phyloP scores from a whole-genome alignment of 2,888 invertebrate genomes.

The Pterobdella sp. region DNA sequence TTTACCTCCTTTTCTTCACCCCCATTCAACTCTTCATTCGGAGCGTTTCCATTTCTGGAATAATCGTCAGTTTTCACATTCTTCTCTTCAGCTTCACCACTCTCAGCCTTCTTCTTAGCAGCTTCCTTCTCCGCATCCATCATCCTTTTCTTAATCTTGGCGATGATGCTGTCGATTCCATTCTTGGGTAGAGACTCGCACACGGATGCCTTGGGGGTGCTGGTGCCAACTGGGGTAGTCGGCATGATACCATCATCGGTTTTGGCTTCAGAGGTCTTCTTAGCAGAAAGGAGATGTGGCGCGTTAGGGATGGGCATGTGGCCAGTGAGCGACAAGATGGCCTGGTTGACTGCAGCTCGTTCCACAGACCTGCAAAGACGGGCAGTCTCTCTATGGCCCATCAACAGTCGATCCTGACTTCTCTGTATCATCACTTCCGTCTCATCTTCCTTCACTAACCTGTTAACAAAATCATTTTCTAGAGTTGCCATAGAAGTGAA shows the following conservation, averaged over 20 bases:
- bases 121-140: neutral
- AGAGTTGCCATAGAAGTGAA: neutral
- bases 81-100: neutral
- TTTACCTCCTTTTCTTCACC: neutral
- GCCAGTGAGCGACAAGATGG: slow-evolving; percentile 38
- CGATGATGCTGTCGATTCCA: neutral
- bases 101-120: neutral
- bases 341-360: slow-evolving; percentile 39
- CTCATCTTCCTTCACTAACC: neutral
- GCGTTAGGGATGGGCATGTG: slow-evolving; percentile 32
- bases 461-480: neutral
- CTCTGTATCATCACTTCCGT: slow-evolving; percentile 20
- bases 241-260: neutral
- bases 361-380: slow-evolving; percentile 36
- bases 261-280: neutral
- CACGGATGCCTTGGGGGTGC: neutral
- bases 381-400: slow-evolving; percentile 27
- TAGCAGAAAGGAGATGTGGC: no score
- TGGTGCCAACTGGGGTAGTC: neutral
- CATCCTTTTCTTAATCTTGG: neutral
- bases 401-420: neutral
- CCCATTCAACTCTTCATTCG: neutral
- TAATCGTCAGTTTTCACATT: neutral
- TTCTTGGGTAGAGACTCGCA: no score
- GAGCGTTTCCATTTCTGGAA: neutral